Evolutionary conservation across 2,888 invertebrate species (phyloP), one percentile per base, ranked within the genome.

Genomic region (Drosophila mimica): DNA sequence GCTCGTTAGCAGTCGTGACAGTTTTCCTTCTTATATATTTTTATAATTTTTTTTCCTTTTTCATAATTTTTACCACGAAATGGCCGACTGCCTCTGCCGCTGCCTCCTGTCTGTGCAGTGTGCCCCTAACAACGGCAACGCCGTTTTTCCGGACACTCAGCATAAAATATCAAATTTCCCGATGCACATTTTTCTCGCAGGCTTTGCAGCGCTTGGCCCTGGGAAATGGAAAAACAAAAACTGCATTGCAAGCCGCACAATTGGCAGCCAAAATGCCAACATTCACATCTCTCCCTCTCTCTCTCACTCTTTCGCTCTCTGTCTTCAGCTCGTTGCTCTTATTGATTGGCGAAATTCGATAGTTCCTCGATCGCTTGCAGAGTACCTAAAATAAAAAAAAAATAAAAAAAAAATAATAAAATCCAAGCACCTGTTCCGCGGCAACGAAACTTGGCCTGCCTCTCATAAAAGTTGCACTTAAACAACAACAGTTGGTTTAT

Each of bases 211-310:
- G 67, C 63, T 70, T 57, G 66, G 54, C 49, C 78, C 86, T 86
- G 89, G 81, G 89, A 70, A 76, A 68, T 43, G 34, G 46, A 46
- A 46, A 46, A 46, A 46, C 25, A 46, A 78, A 70, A 63, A 68
- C 43, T 74, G 68, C 74, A 67, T 57, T 57, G 46, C 52, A 60
- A 48, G 64, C 64, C 68, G 75, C 59, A 84, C 88, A 88, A 85
- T 88, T 89, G 88, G 88, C 85, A 88, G 84, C 87, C 79, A 85
- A 85, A 85, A 88, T 85, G 90, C 85, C 90, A 85, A 76, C 89
- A 86, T 85, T 89, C 88, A 88, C 57, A 25, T 7, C 82, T 83
- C 78, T 77, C 36, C 57, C 75, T 63, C 76, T 79, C 84, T 87
- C 20, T 20, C 34, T 72, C 71, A 75, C 61, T 83, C 68, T 74